A percentile compares a stretch with the other conserved stretches of the same genome.
Conservation (phyloP, 2,797 vertebrate genomes). For the Chloroceryle amazona region DNA sequence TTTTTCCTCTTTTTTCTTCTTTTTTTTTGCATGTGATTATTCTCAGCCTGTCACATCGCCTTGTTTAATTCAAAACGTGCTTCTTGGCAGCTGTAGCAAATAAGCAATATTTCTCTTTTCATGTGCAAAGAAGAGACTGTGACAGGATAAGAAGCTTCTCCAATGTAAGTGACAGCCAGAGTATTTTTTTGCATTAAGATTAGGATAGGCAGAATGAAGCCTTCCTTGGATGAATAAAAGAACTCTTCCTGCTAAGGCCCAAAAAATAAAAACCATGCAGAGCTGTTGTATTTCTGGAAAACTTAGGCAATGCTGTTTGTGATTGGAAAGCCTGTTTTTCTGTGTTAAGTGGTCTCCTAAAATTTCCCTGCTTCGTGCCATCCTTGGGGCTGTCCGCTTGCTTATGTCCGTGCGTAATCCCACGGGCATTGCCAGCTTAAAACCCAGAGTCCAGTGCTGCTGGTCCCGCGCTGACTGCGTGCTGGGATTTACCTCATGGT, state of each 20-base stretch:
- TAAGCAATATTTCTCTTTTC: constrained; percentile 72
- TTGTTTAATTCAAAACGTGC: constrained; percentile 60
- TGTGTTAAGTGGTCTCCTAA: background rate
- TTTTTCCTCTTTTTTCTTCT: background rate
- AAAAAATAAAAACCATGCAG: constrained; percentile 53
- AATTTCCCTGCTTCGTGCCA: background rate
- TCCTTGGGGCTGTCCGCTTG: background rate
- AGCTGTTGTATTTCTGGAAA: constrained; percentile 12
- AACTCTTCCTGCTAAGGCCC: constrained; percentile 10
- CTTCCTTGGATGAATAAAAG: constrained; percentile 48
- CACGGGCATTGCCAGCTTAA: background rate
- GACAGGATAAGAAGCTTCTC: constrained; percentile 70
- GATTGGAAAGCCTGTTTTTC: background rate
- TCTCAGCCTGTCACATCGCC: constrained; percentile 49
- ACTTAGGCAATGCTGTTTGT: background rate
- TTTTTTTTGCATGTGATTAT: constrained; percentile 34
- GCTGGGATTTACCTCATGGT: rapidly evolving
- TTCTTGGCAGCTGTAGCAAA: constrained; percentile 73
- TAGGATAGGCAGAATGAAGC: constrained; percentile 57
- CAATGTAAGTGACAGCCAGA: constrained; percentile 67
- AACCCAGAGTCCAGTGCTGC: background rate
- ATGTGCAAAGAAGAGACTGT: constrained; percentile 68
- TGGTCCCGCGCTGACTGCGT: rapidly evolving
- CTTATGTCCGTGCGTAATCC: background rate
- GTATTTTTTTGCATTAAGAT: constrained; percentile 66